Base-by-base conservation (phyloP, 2,113 vertebrate species). In the Hemiprocne comata region DNA sequence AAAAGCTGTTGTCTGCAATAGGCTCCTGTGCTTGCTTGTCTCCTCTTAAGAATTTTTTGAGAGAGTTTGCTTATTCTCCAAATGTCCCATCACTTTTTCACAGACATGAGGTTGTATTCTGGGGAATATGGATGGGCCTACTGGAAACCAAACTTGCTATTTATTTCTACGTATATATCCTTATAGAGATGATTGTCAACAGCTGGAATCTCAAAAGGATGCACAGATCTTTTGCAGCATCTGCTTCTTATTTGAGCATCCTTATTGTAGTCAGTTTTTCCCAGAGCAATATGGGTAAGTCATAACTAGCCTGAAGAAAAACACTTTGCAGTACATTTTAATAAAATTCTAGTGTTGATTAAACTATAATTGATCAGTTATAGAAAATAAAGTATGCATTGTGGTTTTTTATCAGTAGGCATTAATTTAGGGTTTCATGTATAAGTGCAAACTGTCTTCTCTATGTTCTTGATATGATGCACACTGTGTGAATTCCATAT, bases 391-490 rank as follows among this genome's bases (percentile, higher is more conserved):
- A 80, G 10, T 61, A 34, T 34, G 13, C 21, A 29, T 28, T 83
- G 46, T 74, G 55, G 5, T 26, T 65, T 84, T 71, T 72, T 75
- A 78, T 67, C 17, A 19, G 13, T 33, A 33, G 33, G 44, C 9
- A 42, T 83, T 50, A 10, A 36, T 87, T 34, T 62, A 26, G 11
- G 6, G 17, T 42, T 85, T 80, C 21, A 21, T 36, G 7, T 61
- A 25, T 46, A 67, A 87, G 33, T 51, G n/a, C 0, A 3, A 79
- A 34, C 0, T 0, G 8, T 55, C 4, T 51, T 82, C 34, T 75
- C 46, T 31, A 0, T 34, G 13, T 31, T 79, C 8, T 53, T 62
- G 16, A 17, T 72, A 33, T 6, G n/a, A 76, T 38, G 26, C 33
- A 15, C 14, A 7, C n/a, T 20, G 40, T 18, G 36, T 42, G 50